These are phyloP conservation scores for Marasmarcha lunaedactyla DNA, from an alignment of 2,888 invertebrate species.

Conservation along the genomic window DNA sequence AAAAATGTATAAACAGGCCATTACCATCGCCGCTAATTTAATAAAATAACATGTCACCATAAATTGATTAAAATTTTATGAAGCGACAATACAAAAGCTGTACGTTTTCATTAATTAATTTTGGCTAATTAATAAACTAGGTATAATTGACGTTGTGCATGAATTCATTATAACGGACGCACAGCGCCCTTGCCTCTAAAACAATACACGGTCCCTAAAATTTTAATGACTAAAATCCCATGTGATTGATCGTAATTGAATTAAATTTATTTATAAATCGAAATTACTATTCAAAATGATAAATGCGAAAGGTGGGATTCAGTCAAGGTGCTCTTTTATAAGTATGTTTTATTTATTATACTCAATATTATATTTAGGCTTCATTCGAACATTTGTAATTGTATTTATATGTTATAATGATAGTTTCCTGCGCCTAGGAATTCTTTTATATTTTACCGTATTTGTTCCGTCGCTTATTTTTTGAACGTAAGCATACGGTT, in stretches of 20 bases:
- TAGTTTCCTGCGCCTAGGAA: too few relatives aligned
- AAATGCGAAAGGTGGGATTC: too few relatives aligned
- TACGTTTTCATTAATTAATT: conserved; percentile 53
- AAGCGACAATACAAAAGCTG: conserved; percentile 12
- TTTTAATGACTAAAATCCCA: not conserved
- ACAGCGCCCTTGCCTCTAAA: conserved; percentile 18
- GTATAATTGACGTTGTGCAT: conserved; percentile 37
- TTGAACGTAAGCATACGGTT: too few relatives aligned
- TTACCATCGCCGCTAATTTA: too few relatives aligned
- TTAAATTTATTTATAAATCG: not conserved
- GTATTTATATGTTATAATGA: too few relatives aligned
- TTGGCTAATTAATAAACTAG: conserved; percentile 51
- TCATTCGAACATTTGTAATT: too few relatives aligned
- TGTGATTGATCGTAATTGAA: not conserved
- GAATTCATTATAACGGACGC: conserved; percentile 50
- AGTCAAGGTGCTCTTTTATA: too few relatives aligned
- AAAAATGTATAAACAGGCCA: not conserved
- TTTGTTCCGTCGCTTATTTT: too few relatives aligned
- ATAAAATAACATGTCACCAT: not conserved
- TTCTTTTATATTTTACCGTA: too few relatives aligned
- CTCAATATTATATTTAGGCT: too few relatives aligned
- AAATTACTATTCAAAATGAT: too few relatives aligned
- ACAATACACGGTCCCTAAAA: conserved; percentile 14
- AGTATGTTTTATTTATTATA: too few relatives aligned
- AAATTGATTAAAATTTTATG: not conserved